A percentile compares a stretch with the other conserved stretches of the same genome.
phyloP scores from a whole-genome alignment of 2,888 invertebrate genomes.

The Cataglyphis cursor region DNA sequence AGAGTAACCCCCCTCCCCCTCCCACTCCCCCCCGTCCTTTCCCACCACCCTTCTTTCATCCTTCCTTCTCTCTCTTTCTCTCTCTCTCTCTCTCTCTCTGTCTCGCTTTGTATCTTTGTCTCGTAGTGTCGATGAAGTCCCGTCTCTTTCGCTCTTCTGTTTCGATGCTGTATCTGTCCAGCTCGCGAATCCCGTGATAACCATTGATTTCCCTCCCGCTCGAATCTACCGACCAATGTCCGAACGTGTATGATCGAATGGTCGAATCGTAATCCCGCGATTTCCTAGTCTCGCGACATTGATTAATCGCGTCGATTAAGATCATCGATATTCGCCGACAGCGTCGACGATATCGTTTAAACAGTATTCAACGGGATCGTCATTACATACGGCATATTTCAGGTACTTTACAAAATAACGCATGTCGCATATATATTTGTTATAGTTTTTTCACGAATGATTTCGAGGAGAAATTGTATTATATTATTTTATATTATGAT shows the following conservation, averaged over 20 bases:
- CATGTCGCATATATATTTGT: not conserved
- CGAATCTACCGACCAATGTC: conserved; percentile 64
- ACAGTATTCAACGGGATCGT: not conserved
- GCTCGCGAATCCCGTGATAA: conserved; percentile 63
- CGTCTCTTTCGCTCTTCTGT: conserved; percentile 23
- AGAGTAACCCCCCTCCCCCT: conserved; percentile 50
- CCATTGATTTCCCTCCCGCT: conserved; percentile 70
- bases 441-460: not conserved
- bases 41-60: not conserved
- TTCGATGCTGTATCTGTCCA: conserved; percentile 13
- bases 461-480: not conserved
- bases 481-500: not conserved
- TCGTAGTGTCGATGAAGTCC: conserved; percentile 56
- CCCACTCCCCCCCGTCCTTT: not conserved
- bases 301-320: conserved; percentile 71
- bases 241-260: conserved; percentile 62
- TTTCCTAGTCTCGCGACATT: conserved; percentile 64
- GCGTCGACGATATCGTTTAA: conserved; percentile 1
- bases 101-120: conserved; percentile 46
- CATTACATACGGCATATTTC: not conserved
- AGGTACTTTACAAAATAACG: not conserved
- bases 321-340: conserved; percentile 36
- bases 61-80: conserved; percentile 35
- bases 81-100: conserved; percentile 20
- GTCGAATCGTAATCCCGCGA: conserved; percentile 42